Conservation (phyloP, 2,797 vertebrate species). For the Siniperca undulata region DNA sequence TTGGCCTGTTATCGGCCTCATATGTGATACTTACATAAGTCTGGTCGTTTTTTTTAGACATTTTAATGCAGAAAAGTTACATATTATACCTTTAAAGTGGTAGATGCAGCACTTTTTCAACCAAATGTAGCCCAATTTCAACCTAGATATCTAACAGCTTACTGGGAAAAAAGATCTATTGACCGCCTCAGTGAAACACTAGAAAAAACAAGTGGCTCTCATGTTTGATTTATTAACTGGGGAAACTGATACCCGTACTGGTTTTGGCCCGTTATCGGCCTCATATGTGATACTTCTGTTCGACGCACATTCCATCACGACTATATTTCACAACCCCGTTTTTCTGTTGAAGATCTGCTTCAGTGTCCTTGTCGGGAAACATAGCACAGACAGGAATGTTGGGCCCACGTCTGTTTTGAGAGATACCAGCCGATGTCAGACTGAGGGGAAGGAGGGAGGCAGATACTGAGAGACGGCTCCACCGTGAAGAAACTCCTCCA, state of each 20-base stretch:
- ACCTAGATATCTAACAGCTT: background rate
- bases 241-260: background rate
- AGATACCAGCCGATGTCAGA: constrained; percentile 63
- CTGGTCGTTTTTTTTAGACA: too few relatives aligned
- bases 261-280: background rate
- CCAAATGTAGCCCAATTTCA: too few relatives aligned
- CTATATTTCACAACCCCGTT: background rate
- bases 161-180: background rate
- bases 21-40: too few relatives aligned
- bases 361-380: constrained; percentile 57
- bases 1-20: too few relatives aligned
- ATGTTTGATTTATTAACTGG: too few relatives aligned
- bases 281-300: background rate
- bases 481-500: constrained; percentile 35
- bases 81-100: too few relatives aligned
- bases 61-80: too few relatives aligned
- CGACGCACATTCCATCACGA: background rate
- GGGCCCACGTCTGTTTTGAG: constrained; percentile 46
- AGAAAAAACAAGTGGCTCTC: background rate
- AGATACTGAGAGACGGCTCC: constrained; percentile 24
- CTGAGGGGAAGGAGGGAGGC: constrained; percentile 26
- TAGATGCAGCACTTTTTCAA: too few relatives aligned
- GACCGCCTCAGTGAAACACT: background rate
- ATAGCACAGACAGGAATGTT: constrained; percentile 65
- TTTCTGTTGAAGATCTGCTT: constrained; percentile 9